These are phyloP conservation scores for Pteruthius melanotis DNA, from an alignment of 2,113 vertebrate genomes.

Conservation along the genomic window DNA sequence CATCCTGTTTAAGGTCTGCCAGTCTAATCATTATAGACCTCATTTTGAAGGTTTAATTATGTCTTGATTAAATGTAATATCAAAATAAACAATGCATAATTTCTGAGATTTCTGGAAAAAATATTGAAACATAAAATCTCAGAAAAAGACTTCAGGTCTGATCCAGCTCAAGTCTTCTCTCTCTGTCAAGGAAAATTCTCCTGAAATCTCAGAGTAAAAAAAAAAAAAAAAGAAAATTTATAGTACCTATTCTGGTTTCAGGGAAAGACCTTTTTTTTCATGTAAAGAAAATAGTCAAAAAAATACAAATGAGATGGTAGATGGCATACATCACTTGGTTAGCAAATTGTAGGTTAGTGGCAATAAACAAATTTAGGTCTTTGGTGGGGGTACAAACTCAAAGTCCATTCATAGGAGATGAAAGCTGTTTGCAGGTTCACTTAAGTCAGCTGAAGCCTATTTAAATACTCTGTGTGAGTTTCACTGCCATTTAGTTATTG, in stretches of 20 bases:
- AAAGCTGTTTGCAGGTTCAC: background rate
- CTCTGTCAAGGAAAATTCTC: background rate
- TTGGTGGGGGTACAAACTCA: background rate
- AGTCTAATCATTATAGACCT: background rate
- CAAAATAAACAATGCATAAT: background rate
- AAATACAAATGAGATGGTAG: background rate
- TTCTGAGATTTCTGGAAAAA: background rate
- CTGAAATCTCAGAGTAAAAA: background rate
- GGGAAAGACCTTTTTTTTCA: background rate
- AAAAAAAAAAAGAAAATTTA: background rate
- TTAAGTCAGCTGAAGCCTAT: background rate
- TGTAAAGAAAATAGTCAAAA: background rate
- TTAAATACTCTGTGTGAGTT: background rate
- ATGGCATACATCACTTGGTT: background rate
- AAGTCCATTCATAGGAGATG: background rate
- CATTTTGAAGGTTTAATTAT: background rate
- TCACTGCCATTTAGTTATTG: background rate
- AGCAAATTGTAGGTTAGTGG: background rate
- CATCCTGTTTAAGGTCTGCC: background rate
- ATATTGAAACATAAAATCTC: background rate
- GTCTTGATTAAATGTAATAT: background rate
- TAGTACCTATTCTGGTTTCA: background rate
- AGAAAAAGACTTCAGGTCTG: background rate
- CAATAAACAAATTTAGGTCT: background rate
- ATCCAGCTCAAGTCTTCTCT: background rate